Evolutionary conservation across 2,888 invertebrate genomes (phyloP).

Genomic region (Leucoma salicis): DNA sequence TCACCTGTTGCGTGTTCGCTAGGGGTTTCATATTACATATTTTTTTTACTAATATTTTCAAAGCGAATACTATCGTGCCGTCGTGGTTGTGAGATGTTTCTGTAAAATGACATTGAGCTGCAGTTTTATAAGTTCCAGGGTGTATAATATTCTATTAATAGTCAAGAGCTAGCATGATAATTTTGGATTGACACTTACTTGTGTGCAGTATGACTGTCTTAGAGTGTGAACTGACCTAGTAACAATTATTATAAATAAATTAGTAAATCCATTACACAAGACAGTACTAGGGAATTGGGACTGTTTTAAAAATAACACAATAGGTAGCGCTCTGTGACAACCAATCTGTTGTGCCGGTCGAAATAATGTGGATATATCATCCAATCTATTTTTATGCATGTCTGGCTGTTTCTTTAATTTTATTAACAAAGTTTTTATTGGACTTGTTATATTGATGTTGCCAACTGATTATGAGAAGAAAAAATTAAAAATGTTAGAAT

Average conservation of each 20-base stretch:
- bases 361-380: constrained; percentile 58
- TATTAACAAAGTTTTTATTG: no score
- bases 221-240: constrained; percentile 25
- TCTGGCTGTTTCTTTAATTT: no score
- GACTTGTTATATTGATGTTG: no score
- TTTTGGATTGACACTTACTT: constrained; percentile 49
- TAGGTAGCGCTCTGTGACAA: constrained; percentile 48
- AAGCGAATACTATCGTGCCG: constrained; percentile 21
- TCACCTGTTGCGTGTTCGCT: constrained; percentile 66
- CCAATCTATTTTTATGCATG: constrained; percentile 60
- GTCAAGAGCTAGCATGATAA: constrained; percentile 54
- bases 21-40: constrained; percentile 37
- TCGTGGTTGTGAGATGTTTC: constrained; percentile 7
- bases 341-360: constrained; percentile 49
- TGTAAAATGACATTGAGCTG: constrained; percentile 15
- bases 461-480: no score
- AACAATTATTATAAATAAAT: constrained; percentile 22
- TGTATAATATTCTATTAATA: constrained; percentile 66
- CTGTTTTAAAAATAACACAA: constrained; percentile 68
- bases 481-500: no score
- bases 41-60: constrained; percentile 49
- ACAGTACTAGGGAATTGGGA: constrained; percentile 52
- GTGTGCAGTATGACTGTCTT: constrained; percentile 19
- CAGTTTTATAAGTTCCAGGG: constrained; percentile 66
- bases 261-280: constrained; percentile 34